phyloP scores from a whole-genome alignment of 2,113 vertebrate genomes.

The Megaceryle maxima region DNA sequence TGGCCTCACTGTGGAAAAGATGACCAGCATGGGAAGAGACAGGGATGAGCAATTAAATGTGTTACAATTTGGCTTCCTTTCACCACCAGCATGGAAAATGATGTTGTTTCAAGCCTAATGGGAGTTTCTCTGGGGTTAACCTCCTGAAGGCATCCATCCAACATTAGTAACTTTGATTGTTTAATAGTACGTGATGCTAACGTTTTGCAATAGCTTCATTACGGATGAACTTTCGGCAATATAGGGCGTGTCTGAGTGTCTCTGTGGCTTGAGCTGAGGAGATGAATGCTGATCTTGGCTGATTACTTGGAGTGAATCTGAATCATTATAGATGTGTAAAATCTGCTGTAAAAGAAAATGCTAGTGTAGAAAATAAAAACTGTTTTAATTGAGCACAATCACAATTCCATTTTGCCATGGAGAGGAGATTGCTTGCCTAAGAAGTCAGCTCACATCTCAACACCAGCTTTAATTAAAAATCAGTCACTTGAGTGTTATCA shows the following conservation, averaged over 20 bases:
- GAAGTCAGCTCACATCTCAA: neutral
- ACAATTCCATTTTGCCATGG: neutral
- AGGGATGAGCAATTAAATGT: constrained; percentile 46
- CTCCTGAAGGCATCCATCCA: constrained; percentile 42
- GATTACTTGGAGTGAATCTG: neutral
- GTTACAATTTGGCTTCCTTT: constrained; percentile 56
- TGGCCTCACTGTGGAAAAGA: constrained; percentile 68
- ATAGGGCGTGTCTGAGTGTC: constrained; percentile 20
- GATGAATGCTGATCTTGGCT: neutral
- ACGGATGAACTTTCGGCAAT: neutral
- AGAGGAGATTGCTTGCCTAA: neutral
- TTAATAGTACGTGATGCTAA: neutral
- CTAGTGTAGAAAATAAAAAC: neutral
- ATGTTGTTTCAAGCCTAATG: constrained; percentile 50
- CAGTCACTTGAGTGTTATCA: neutral
- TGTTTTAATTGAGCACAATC: neutral
- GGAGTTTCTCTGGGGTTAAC: constrained; percentile 58
- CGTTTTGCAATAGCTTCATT: constrained; percentile 21
- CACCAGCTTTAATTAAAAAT: neutral
- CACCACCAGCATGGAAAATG: constrained; percentile 42
- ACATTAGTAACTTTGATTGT: neutral
- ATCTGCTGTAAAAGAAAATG: neutral
- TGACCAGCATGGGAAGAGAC: constrained; percentile 52
- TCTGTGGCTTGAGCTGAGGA: constrained; percentile 19
- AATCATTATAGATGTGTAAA: neutral